These are phyloP conservation scores for Solenopsis invicta DNA, from an alignment of 1,140 invertebrate genomes.

Conservation along the genomic window DNA sequence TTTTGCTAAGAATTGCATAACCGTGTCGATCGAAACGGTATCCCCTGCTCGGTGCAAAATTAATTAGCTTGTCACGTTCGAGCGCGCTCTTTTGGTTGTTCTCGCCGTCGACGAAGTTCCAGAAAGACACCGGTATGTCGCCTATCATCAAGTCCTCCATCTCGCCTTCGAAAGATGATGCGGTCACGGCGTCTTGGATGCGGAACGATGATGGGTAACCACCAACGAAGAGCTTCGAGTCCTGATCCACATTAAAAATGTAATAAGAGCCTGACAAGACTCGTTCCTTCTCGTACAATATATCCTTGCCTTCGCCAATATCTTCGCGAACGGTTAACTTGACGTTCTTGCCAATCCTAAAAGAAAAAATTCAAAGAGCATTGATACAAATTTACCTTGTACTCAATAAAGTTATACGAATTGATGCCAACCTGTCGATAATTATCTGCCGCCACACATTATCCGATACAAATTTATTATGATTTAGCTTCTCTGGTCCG, in stretches of 20 bases:
- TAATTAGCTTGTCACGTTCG: slow-evolving; percentile 91
- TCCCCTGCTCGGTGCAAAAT: slow-evolving; percentile 90
- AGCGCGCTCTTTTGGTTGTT: slow-evolving; percentile 92
- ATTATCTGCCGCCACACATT: slow-evolving; percentile 96
- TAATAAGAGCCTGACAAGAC: slow-evolving; percentile 91
- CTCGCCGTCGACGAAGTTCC: slow-evolving; percentile 96
- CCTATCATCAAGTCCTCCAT: slow-evolving; percentile 97
- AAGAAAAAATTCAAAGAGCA: slow-evolving; percentile 1
- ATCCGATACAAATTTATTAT: slow-evolving; percentile 93
- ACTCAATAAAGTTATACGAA: neutral
- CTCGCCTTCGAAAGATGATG: slow-evolving; percentile 94
- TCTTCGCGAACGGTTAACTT: slow-evolving; percentile 94
- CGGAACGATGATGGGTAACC: slow-evolving; percentile 92
- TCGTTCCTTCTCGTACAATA: slow-evolving; percentile 88
- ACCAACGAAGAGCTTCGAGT: slow-evolving; percentile 96
- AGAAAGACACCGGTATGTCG: slow-evolving; percentile 94
- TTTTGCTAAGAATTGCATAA: slow-evolving; percentile 91
- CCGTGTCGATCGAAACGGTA: slow-evolving; percentile 95
- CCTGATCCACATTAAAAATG: slow-evolving; percentile 95
- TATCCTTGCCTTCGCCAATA: slow-evolving; percentile 88
- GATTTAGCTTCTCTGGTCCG: slow-evolving; percentile 92
- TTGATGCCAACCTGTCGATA: slow-evolving; percentile 91
- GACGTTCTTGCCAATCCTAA: slow-evolving; percentile 93
- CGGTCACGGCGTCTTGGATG: slow-evolving; percentile 90
- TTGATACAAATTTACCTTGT: neutral